A percentile compares a stretch with the other conserved stretches of the same genome.
Evolutionary conservation across 2,797 vertebrate genomes (phyloP).

Genomic region (Lepus townsendii): DNA sequence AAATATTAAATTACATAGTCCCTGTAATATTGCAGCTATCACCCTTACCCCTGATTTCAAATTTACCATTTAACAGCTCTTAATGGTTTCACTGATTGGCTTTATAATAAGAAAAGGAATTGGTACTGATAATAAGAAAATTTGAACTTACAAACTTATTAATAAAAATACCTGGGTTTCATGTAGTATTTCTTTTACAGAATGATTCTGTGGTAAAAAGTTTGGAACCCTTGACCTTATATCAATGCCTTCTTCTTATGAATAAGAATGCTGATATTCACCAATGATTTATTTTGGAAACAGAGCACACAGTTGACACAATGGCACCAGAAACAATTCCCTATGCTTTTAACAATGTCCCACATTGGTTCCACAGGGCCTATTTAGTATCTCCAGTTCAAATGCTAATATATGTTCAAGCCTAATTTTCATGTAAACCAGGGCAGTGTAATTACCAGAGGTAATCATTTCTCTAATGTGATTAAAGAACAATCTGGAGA

Average conservation of each 20-base stretch:
- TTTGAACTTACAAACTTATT: background rate
- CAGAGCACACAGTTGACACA: background rate
- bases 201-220: background rate
- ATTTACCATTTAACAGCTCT: background rate
- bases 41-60: background rate
- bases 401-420: background rate
- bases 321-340: background rate
- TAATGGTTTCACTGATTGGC: background rate
- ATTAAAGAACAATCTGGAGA: conserved; percentile 30
- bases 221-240: background rate
- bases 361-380: background rate
- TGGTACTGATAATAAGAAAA: background rate
- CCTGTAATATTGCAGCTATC: background rate
- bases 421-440: background rate
- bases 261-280: background rate
- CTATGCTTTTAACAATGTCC: background rate
- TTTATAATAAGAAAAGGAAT: background rate
- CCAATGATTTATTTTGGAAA: background rate
- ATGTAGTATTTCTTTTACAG: background rate
- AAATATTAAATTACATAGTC: background rate
- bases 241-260: background rate
- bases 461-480: background rate
- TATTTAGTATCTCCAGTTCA: background rate
- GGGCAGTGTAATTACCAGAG: background rate
- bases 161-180: conserved; percentile 22